A percentile compares a stretch with the other conserved stretches of the same genome.
phyloP scores from a whole-genome alignment of 2,113 vertebrate species.

The Romanogobio albipinnatus region DNA sequence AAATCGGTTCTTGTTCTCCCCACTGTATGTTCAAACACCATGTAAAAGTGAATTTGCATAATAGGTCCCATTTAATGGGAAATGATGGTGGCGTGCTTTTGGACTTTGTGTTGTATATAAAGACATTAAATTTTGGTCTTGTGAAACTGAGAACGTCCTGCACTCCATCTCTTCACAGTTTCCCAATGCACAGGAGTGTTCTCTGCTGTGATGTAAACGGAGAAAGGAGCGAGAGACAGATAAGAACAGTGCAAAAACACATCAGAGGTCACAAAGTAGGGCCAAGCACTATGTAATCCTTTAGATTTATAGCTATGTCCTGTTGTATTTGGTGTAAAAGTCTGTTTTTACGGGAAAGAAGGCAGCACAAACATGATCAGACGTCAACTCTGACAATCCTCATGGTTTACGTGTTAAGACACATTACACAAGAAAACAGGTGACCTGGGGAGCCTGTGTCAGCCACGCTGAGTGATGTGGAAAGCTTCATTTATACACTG shows the following conservation, averaged over 20 bases:
- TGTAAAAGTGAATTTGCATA: no score
- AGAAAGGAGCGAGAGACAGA: conserved; percentile 6
- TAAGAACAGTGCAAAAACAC: not conserved
- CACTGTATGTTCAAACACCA: no score
- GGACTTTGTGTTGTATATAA: not conserved
- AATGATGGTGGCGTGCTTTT: not conserved
- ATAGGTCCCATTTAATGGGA: not conserved
- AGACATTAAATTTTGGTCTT: conserved; percentile 17
- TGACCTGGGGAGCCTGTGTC: conserved; percentile 21
- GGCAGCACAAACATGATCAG: conserved; percentile 14
- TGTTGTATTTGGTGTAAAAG: conserved; percentile 38
- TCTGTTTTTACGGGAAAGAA: conserved; percentile 33
- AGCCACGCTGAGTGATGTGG: conserved; percentile 31
- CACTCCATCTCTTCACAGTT: conserved; percentile 24
- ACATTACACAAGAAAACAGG: conserved; percentile 25
- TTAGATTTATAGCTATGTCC: conserved; percentile 31
- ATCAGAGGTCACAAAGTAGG: conserved; percentile 18
- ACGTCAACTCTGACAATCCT: not conserved
- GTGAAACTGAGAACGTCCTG: conserved; percentile 17
- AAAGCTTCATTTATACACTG: conserved; percentile 32
- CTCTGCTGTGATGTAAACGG: not conserved
- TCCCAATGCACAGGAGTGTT: conserved; percentile 14
- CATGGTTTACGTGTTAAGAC: conserved; percentile 28
- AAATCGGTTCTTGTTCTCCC: no score
- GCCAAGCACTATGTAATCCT: conserved; percentile 33